Percentiles rank a stretch among this genome's conserved stretches.
Evolutionary conservation across 2,888 invertebrate species (phyloP).

Genomic region (Lepetodrilus schrolli): DNA sequence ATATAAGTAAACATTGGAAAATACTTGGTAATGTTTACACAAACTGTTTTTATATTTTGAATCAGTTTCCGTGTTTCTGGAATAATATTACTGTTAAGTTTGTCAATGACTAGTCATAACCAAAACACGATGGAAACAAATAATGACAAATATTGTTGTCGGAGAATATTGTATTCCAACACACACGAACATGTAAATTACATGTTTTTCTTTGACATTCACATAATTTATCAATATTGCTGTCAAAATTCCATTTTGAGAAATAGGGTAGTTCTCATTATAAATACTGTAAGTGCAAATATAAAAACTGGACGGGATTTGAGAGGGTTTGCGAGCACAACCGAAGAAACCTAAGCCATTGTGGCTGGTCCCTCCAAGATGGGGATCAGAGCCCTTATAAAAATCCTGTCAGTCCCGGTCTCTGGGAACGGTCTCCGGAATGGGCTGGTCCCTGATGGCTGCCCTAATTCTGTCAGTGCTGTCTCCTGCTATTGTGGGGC

Average conservation of each 20-base stretch:
- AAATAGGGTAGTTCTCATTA: not conserved
- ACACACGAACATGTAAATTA: too few species aligned
- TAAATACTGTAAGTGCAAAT: not conserved
- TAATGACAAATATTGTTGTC: too few species aligned
- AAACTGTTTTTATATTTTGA: not conserved
- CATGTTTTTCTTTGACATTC: too few species aligned
- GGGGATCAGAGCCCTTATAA: slow-evolving; percentile 24
- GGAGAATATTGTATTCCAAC: too few species aligned
- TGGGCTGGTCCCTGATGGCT: too few species aligned
- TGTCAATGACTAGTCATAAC: too few species aligned
- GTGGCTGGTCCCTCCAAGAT: not conserved
- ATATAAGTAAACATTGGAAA: not conserved
- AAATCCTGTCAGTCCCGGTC: not conserved
- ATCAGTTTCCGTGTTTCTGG: not conserved
- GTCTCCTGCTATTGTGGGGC: slow-evolving; percentile 4
- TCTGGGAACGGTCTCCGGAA: not conserved
- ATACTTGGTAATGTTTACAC: not conserved
- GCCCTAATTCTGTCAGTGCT: slow-evolving; percentile 19
- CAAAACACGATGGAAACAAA: too few species aligned
- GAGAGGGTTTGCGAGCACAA: not conserved
- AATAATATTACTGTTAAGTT: not conserved
- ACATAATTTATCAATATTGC: not conserved
- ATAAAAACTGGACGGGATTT: not conserved
- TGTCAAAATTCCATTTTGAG: not conserved
- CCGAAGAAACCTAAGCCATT: not conserved